Evolutionary conservation across 2,888 invertebrate species (phyloP), one percentile per base, ranked within the genome.

Genomic region (Thymelicus acteon): DNA sequence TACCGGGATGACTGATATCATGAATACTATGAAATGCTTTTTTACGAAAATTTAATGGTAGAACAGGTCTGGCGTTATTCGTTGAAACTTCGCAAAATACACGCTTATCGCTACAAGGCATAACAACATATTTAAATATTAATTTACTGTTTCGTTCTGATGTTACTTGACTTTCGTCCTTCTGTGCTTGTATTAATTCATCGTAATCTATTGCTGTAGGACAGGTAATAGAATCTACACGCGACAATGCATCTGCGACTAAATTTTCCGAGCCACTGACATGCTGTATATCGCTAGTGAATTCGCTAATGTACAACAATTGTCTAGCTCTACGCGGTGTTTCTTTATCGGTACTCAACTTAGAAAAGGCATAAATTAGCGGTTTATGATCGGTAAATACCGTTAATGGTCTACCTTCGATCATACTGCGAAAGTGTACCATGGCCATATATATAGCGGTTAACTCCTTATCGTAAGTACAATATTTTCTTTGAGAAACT

Each of bases 1-100:
- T 67, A 13, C 73, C 74, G 10, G 73, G 72, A 61, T 75, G 74
- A 61, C 74, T 75, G 24, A 73, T 24, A 37, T 61, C 60, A 47
- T 75, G 72, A 37, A 73, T 58, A 6, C 24, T 60, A 24, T 72
- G 15, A 61, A 72, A 75, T 5, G 62, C 73, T 6, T 19, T 49
- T 63, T 72, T 66, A 40, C 74, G 63, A 63, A 72, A 72, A 7
- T 63, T 31, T 40, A 60, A 10, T 6, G 75, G 71, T 49, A 75
- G 47, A 47, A 70, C 73, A 15, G 71, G 74, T 60, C 74, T 61
- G 40, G 64, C 48, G 3, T 15, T 65, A 13, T 39, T 12, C 13
- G 62, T 72, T 24, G 73, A 73, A 10, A 54, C 63, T 54, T 74
- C 75, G 52, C 73, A 72, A 40, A 62, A 70, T 19, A 71, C 57